phyloP scores from a whole-genome alignment of 2,797 vertebrate genomes.

The Enteromius anoplus region DNA sequence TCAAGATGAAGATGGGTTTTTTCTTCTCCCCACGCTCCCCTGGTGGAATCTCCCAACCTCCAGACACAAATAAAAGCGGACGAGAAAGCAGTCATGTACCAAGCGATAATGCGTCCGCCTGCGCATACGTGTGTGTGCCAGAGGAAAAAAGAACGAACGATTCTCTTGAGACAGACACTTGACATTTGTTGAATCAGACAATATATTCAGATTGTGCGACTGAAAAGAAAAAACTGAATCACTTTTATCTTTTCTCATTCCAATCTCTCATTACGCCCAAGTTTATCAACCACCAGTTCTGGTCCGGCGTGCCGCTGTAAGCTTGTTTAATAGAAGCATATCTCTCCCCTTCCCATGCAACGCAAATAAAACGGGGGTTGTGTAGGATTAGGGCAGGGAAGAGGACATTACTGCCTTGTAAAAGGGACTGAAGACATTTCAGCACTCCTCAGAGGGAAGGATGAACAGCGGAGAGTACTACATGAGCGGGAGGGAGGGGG shows the following conservation, averaged over 20 bases:
- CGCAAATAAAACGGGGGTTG: conserved; percentile 3
- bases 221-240: not conserved
- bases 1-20: conserved; percentile 36
- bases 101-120: not conserved
- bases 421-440: conserved; percentile 44
- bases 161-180: conserved; percentile 42
- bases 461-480: conserved; percentile 22
- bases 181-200: conserved; percentile 46
- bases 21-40: conserved; percentile 50
- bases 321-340: conserved; percentile 21
- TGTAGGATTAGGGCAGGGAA: conserved; percentile 31
- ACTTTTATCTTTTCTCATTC: conserved; percentile 27
- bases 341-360: not conserved
- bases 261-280: not conserved
- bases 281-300: not conserved
- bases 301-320: not conserved
- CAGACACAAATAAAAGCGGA: conserved; percentile 44
- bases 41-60: conserved; percentile 41
- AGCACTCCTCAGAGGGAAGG: conserved; percentile 24
- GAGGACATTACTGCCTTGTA: conserved; percentile 43
- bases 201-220: conserved; percentile 13
- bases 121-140: not conserved
- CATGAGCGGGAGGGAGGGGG: not conserved
- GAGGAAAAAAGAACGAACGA: not conserved
- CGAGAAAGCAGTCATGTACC: conserved; percentile 18